These are phyloP conservation scores for Agrochola litura DNA, from an alignment of 2,888 invertebrate genomes.

Conservation along the genomic window DNA sequence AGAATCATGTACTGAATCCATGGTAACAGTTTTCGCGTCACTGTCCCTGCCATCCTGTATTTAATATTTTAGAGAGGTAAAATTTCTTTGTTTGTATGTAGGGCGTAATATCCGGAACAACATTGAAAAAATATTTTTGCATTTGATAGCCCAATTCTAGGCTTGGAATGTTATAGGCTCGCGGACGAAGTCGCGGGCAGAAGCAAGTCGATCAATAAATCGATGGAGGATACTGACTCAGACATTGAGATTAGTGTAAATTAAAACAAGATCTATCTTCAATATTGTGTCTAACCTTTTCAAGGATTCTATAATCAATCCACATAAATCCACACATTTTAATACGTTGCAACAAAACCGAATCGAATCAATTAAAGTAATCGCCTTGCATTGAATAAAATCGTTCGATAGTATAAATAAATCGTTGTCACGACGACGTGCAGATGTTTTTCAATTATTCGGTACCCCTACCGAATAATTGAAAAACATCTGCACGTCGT, in stretches of 20 bases:
- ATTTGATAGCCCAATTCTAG: too few species aligned
- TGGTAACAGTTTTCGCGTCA: too few species aligned
- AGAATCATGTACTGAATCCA: too few species aligned
- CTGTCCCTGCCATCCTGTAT: too few species aligned
- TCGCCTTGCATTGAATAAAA: slow-evolving; percentile 19
- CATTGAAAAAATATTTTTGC: too few species aligned
- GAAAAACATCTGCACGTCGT: too few species aligned
- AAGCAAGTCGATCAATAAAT: neutral
- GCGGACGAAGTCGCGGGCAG: too few species aligned
- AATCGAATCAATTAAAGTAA: slow-evolving; percentile 36
- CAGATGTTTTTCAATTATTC: slow-evolving; percentile 38
- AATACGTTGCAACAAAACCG: slow-evolving; percentile 20
- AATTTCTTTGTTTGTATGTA: too few species aligned
- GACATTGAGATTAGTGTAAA: neutral
- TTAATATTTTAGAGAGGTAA: too few species aligned
- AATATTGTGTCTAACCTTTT: neutral
- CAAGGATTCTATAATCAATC: neutral
- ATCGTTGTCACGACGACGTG: slow-evolving; percentile 40
- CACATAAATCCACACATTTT: neutral
- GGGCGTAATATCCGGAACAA: too few species aligned
- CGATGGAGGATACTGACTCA: neutral
- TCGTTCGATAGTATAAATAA: slow-evolving; percentile 37
- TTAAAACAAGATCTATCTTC: neutral
- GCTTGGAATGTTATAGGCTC: too few species aligned
- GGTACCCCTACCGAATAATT: neutral